phyloP scores from a whole-genome alignment of 2,888 invertebrate species.

The Volucella inflata region DNA sequence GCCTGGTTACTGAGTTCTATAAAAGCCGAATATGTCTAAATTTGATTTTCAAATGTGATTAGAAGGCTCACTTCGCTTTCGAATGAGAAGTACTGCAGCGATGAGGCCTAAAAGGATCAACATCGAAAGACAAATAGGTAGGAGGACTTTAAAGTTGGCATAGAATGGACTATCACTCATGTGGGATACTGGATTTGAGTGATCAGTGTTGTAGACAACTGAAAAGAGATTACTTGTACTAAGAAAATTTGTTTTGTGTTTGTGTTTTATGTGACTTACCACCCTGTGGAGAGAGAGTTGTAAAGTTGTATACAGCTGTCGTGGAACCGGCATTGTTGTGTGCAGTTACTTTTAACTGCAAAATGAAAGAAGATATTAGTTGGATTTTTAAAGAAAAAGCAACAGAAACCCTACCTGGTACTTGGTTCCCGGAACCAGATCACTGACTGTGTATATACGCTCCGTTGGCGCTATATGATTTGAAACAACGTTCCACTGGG shows the following conservation, averaged over 20 bases:
- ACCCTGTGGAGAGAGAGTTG: conserved; percentile 90
- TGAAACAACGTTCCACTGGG: conserved; percentile 91
- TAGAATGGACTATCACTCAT: conserved; percentile 87
- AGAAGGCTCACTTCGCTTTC: conserved; percentile 87
- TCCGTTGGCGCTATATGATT: conserved; percentile 93
- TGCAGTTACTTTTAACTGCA: conserved; percentile 89
- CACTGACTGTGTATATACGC: conserved; percentile 91
- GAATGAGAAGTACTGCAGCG: conserved; percentile 88
- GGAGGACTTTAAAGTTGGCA: conserved; percentile 86
- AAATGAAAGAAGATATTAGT: not conserved
- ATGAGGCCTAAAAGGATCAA: conserved; percentile 88
- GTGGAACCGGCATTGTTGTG: conserved; percentile 95
- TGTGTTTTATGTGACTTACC: conserved; percentile 84
- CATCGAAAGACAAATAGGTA: conserved; percentile 88
- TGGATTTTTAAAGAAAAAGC: not conserved
- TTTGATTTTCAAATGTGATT: not conserved
- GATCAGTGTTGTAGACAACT: conserved; percentile 86
- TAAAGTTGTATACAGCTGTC: conserved; percentile 92
- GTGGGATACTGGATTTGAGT: conserved; percentile 88
- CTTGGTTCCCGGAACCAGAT: conserved; percentile 90
- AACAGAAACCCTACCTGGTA: conserved; percentile 84
- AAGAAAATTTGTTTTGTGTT: not conserved
- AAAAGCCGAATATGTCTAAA: not conserved
- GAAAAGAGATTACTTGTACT: conserved; percentile 56
- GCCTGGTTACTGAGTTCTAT: conserved; percentile 84